Evolutionary conservation across 2,888 invertebrate species (phyloP).

Genomic region (Acleris cristana): DNA sequence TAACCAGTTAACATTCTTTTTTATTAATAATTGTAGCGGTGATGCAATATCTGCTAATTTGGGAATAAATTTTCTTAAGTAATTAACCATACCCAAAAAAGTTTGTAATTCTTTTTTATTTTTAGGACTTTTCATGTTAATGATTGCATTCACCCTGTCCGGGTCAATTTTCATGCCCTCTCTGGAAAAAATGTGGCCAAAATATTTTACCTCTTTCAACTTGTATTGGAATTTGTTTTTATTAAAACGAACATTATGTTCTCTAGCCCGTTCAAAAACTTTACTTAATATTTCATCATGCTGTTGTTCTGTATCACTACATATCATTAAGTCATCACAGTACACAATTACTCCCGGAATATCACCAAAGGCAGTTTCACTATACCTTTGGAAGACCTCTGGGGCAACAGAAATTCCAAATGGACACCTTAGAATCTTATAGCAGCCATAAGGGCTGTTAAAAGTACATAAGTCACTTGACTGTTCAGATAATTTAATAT

Average conservation of each 20-base stretch:
- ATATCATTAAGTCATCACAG: conserved; percentile 54
- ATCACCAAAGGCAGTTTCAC: conserved; percentile 50
- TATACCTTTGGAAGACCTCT: conserved; percentile 54
- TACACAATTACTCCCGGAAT: conserved; percentile 52
- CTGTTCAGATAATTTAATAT: no score
- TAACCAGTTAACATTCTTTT: conserved; percentile 39
- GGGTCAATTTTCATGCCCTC: conserved; percentile 38
- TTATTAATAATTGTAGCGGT: conserved; percentile 30
- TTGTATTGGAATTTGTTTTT: no score
- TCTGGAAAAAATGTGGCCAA: conserved; percentile 28
- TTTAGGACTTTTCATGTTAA: conserved; percentile 38
- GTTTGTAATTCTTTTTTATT: conserved; percentile 42
- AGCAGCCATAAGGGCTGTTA: conserved; percentile 41
- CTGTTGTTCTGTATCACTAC: conserved; percentile 39
- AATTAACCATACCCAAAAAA: conserved; percentile 41
- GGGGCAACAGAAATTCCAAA: conserved; percentile 52
- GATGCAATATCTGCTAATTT: conserved; percentile 36
- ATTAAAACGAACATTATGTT: conserved; percentile 44
- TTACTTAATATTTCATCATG: conserved; percentile 38
- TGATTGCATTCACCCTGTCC: conserved; percentile 36
- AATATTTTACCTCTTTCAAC: conserved; percentile 38
- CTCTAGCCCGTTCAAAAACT: conserved; percentile 33
- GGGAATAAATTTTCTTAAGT: conserved; percentile 39
- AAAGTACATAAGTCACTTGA: conserved; percentile 23
- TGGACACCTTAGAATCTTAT: conserved; percentile 49